Evolutionary conservation across 2,113 vertebrate genomes (phyloP), one percentile per base, ranked within the genome.

Genomic region (Oryzias melastigma): DNA sequence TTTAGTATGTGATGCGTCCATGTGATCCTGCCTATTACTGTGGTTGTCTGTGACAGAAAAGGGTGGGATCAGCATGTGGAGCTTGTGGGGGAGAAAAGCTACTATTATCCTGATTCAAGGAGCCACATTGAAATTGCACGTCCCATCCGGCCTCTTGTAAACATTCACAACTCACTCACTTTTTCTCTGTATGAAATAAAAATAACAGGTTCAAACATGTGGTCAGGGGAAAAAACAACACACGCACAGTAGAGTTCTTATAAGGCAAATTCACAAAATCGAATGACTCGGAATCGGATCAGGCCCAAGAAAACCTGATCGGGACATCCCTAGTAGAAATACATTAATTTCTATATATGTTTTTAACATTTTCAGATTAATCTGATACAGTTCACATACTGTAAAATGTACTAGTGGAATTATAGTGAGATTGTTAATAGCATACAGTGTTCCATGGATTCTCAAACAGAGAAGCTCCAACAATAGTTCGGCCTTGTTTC

Each of bases 21-120:
- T 24, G 25, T 48, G 50, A 67, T 58, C 16, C 45, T 56, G 29
- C 40, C 63, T 40, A 58, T 53, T 54, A 29, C 55, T 19, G 44
- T 19, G 24, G 18, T 35, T 12, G 14, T 56, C 17, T 12, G 3
- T 20, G 60, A 58, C 25, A 42, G 29, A 8, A 58, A 51, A 54
- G 41, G 5, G 15, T 7, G 15, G n/a, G 22, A 62, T 17, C 47
- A 15, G 15, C 48, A 58, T 5, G 60, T 65, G 20, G 40, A 46
- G 45, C 19, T 53, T 78, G 14, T 22, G 19, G 68, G 52, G 19
- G 50, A 35, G 27, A n/a, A 58, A 17, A 50, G 24, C 60, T 72
- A 71, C 71, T 61, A 63, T 77, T 72, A 81, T 71, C 62, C 49
- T 62, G 46, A 73, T 56, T 69, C 35, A 69, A 44, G 42, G 27